Percentiles rank a stretch among this genome's conserved stretches.
phyloP scores from a whole-genome alignment of 2,888 invertebrate species.

The Xestia sexstrigata region DNA sequence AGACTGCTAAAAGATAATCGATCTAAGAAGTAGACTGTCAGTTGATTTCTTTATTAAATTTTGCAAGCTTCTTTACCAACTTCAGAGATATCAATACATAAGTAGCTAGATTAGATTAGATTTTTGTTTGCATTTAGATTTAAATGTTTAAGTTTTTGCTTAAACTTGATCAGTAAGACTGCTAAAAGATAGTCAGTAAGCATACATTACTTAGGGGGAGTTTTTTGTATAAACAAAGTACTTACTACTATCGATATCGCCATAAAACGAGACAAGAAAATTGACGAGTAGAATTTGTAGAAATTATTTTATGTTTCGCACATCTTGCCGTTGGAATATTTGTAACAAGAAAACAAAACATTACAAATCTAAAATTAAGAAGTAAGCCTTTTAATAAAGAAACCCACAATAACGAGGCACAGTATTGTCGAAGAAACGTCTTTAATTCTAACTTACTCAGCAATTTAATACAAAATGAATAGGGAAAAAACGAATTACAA shows the following conservation, averaged over 20 bases:
- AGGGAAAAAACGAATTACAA: constrained; percentile 35
- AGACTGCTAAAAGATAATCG: too few species aligned
- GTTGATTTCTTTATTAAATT: neutral
- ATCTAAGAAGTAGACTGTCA: neutral
- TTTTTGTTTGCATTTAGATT: too few species aligned
- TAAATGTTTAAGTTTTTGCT: too few species aligned
- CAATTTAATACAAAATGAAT: constrained; percentile 41
- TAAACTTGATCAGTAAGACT: too few species aligned
- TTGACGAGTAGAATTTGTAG: neutral
- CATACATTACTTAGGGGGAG: too few species aligned
- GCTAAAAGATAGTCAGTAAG: too few species aligned
- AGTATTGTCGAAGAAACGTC: constrained; percentile 3
- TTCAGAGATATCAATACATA: neutral
- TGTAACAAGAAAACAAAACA: neutral
- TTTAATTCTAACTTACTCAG: neutral
- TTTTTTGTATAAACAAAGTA: neutral
- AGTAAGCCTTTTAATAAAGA: neutral
- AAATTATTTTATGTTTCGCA: neutral
- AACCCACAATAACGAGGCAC: constrained; percentile 3
- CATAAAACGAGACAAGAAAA: neutral
- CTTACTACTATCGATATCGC: neutral
- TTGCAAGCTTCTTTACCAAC: too few species aligned
- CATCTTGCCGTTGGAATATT: neutral
- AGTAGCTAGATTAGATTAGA: too few species aligned
- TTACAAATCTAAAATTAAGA: neutral